Percentiles rank a stretch among this genome's conserved stretches.
These are phyloP conservation scores for Silurus asotus DNA, from an alignment of 2,113 vertebrate genomes.

Conservation along the genomic window DNA sequence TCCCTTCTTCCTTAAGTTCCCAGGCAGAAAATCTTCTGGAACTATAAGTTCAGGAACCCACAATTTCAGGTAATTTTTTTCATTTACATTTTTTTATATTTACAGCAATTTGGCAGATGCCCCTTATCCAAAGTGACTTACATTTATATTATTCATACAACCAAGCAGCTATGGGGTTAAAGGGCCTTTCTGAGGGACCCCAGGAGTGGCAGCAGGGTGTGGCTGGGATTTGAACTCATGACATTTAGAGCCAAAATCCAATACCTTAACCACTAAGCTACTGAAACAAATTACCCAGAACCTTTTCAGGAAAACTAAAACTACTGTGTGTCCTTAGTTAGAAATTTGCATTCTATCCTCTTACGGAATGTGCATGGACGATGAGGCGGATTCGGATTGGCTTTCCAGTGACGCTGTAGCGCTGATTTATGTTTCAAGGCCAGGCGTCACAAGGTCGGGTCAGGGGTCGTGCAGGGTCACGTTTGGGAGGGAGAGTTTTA, in stretches of 20 bases:
- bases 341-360: conserved; percentile 39
- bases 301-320: neutral
- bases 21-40: neutral
- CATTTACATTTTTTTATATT: too few relatives aligned
- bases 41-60: neutral
- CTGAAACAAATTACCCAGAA: neutral
- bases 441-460: conserved; percentile 61
- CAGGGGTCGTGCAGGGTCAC: conserved; percentile 67
- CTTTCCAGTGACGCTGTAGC: conserved; percentile 58
- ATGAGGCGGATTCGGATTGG: conserved; percentile 19
- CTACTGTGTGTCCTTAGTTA: neutral
- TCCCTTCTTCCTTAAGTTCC: neutral
- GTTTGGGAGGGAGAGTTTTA: conserved; percentile 71
- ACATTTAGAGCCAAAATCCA: too few relatives aligned
- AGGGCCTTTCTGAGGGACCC: too few relatives aligned
- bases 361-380: conserved; percentile 38
- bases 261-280: too few relatives aligned
- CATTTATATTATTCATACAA: too few relatives aligned
- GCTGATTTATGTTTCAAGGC: conserved; percentile 82
- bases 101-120: too few relatives aligned
- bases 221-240: too few relatives aligned
- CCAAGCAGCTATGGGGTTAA: too few relatives aligned
- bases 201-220: too few relatives aligned
- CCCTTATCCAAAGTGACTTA: too few relatives aligned
- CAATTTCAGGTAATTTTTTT: neutral